These are phyloP conservation scores for Gymnocypris eckloni DNA, from an alignment of 2,797 vertebrate species.

Conservation along the genomic window DNA sequence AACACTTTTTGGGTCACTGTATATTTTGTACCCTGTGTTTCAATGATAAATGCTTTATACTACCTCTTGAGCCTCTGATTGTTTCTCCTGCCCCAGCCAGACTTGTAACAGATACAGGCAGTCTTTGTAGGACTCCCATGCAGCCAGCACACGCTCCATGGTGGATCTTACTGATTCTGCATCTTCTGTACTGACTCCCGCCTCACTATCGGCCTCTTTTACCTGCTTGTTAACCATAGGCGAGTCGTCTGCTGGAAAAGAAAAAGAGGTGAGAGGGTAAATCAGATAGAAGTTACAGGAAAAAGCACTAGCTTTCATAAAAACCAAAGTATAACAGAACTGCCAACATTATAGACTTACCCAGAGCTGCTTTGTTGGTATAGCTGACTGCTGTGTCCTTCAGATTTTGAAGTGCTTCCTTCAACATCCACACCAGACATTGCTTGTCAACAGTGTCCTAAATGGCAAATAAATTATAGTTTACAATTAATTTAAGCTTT, in stretches of 20 bases:
- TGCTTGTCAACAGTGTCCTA: constrained; percentile 85
- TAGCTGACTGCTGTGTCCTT: constrained; percentile 77
- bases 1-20: background rate
- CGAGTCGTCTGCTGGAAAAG: constrained; percentile 74
- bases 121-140: constrained; percentile 80
- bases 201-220: constrained; percentile 74
- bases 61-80: constrained; percentile 36
- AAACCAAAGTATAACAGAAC: background rate
- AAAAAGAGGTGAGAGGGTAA: background rate
- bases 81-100: constrained; percentile 73
- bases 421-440: constrained; percentile 75
- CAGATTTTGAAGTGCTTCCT: constrained; percentile 77
- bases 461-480: constrained; percentile 25
- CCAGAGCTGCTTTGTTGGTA: constrained; percentile 69
- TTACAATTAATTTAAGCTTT: background rate
- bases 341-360: constrained; percentile 69
- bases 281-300: background rate
- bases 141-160: constrained; percentile 77
- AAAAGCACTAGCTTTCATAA: background rate
- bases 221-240: constrained; percentile 72
- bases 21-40: background rate
- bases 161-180: constrained; percentile 68
- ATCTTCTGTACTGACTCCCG: constrained; percentile 65
- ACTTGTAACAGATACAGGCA: constrained; percentile 74
- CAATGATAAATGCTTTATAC: constrained; percentile 27